Percentiles rank a stretch among this genome's conserved stretches.
Evolutionary conservation across 2,113 vertebrate genomes (phyloP).

Genomic region (Zosterops lateralis): DNA sequence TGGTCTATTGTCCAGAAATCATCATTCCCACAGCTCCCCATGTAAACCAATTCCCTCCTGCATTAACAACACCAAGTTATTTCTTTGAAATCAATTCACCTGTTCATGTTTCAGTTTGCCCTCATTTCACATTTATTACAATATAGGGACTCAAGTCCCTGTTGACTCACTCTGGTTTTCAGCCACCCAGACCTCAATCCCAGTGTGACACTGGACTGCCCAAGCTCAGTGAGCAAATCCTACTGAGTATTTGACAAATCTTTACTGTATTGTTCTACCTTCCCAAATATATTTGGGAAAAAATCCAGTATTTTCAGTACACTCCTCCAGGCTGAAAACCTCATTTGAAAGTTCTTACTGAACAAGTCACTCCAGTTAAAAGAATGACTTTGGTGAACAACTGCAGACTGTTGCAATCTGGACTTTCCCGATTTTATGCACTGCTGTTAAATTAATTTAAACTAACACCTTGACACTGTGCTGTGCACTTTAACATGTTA

Average conservation of each 20-base stretch:
- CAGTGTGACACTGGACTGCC: not conserved
- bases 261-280: not conserved
- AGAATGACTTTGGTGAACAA: not conserved
- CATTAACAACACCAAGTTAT: not conserved
- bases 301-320: not conserved
- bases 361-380: not conserved
- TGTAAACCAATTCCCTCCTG: not conserved
- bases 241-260: not conserved
- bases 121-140: not conserved
- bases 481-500: not conserved
- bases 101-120: not conserved
- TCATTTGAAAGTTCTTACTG: not conserved
- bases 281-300: not conserved
- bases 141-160: not conserved
- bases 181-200: not conserved
- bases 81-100: not conserved
- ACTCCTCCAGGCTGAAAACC: not conserved
- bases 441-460: not conserved
- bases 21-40: not conserved
- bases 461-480: not conserved
- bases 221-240: not conserved
- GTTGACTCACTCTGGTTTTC: not conserved
- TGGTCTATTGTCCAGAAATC: not conserved
- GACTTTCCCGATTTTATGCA: not conserved
- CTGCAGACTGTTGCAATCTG: not conserved